These are phyloP conservation scores for Masnerella sp. DNA, from an alignment of 2,888 invertebrate species.

Conservation along the genomic window DNA sequence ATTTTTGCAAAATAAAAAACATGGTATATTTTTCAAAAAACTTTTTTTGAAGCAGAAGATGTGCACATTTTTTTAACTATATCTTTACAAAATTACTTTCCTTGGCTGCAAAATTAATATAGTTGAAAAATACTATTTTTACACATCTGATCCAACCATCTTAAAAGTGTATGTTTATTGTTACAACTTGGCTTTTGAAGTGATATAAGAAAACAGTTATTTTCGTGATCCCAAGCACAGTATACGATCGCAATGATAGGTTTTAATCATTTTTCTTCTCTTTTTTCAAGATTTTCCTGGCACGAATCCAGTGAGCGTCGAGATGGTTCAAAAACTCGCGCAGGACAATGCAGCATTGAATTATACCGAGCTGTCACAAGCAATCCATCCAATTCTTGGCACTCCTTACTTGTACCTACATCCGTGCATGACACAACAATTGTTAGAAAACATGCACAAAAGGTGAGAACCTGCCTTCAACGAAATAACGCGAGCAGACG, in stretches of 20 bases:
- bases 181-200: no score
- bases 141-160: no score
- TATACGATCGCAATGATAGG: constrained; percentile 10
- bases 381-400: constrained; percentile 73
- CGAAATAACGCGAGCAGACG: no score
- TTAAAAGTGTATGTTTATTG: no score
- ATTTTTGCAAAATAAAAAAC: no score
- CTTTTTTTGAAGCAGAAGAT: no score
- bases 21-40: no score
- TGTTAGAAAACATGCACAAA: constrained; percentile 66
- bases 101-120: no score
- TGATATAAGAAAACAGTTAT: no score
- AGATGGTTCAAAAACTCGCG: constrained; percentile 68
- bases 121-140: no score
- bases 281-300: constrained; percentile 71
- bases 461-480: constrained; percentile 64
- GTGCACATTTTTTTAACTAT: no score
- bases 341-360: constrained; percentile 60
- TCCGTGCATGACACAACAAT: constrained; percentile 72
- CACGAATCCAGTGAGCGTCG: constrained; percentile 70
- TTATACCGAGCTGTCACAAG: constrained; percentile 73
- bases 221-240: constrained; percentile 13
- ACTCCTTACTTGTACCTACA: constrained; percentile 72
- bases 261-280: constrained; percentile 17
- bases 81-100: no score